Percentiles rank a stretch among this genome's conserved stretches.
Evolutionary conservation across 2,113 vertebrate species (phyloP).

Genomic region (Cyanoderma ruficeps): DNA sequence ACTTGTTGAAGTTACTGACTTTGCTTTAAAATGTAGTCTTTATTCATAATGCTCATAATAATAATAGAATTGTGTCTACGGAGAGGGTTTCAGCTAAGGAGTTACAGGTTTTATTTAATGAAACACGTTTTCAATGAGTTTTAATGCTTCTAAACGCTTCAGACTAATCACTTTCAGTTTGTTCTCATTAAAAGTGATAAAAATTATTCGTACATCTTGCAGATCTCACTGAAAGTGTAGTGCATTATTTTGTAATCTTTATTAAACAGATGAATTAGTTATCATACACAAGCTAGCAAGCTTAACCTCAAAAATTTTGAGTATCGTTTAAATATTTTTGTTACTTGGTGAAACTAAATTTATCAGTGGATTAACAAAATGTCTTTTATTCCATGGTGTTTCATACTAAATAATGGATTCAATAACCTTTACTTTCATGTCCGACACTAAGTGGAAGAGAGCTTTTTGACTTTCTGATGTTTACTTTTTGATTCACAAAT

Average conservation of each 20-base stretch:
- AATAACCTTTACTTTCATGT: not conserved
- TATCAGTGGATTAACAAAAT: not conserved
- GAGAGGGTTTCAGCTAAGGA: not conserved
- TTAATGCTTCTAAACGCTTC: not conserved
- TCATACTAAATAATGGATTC: not conserved
- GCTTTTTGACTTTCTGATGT: not conserved
- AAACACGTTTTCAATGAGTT: not conserved
- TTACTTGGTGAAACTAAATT: not conserved
- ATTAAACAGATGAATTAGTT: not conserved
- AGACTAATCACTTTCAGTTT: not conserved
- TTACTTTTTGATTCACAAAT: not conserved
- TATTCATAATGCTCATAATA: not conserved
- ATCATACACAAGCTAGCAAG: not conserved
- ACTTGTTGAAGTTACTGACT: not conserved
- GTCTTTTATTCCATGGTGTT: not conserved
- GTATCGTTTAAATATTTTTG: not conserved
- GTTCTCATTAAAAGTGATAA: not conserved
- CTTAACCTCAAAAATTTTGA: not conserved
- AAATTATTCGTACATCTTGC: not conserved
- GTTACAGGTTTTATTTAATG: not conserved
- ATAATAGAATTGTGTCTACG: not conserved
- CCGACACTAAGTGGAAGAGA: not conserved
- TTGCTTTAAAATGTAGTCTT: not conserved
- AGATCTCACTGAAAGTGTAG: not conserved
- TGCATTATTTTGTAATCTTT: not conserved